Conservation (phyloP, 2,888 invertebrate species). For the Belgica antarctica region DNA sequence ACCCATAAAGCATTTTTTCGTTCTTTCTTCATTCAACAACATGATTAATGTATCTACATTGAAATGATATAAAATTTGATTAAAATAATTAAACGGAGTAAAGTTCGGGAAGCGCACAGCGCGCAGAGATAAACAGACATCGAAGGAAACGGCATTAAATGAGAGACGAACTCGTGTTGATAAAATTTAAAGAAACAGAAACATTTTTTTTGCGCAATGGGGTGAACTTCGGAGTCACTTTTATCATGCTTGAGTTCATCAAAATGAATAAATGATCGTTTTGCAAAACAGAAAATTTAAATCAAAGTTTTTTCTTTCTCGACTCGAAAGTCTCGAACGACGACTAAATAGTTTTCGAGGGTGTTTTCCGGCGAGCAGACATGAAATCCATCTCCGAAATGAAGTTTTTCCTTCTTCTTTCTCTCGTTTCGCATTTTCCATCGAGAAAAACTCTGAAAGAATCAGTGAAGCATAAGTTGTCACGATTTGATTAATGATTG, state of each 20-base stretch:
- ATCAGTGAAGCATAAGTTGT: slow-evolving; percentile 44
- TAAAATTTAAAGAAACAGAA: slow-evolving; percentile 25
- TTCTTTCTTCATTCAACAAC: slow-evolving; percentile 27
- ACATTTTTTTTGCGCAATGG: slow-evolving; percentile 11
- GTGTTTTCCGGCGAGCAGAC: slow-evolving; percentile 7
- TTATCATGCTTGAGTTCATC: slow-evolving; percentile 33
- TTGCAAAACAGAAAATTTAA: slow-evolving; percentile 17
- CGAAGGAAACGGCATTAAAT: slow-evolving; percentile 27
- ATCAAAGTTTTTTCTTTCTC: slow-evolving; percentile 15
- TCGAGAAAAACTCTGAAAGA: slow-evolving; percentile 9
- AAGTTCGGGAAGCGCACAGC: slow-evolving; percentile 6
- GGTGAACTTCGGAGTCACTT: neutral
- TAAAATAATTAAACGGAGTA: slow-evolving; percentile 44
- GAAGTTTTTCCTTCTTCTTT: neutral
- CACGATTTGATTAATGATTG: slow-evolving; percentile 44
- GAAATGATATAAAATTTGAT: slow-evolving; percentile 44
- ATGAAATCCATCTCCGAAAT: neutral
- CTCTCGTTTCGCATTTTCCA: neutral
- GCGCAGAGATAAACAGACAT: neutral
- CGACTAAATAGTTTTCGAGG: slow-evolving; percentile 25
- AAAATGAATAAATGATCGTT: slow-evolving; percentile 21
- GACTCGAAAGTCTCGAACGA: neutral
- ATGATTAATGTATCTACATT: slow-evolving; percentile 44
- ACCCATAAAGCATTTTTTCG: slow-evolving; percentile 19
- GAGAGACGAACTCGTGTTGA: slow-evolving; percentile 15